A percentile compares a stretch with the other conserved stretches of the same genome.
These are phyloP conservation scores for Antedon mediterranea DNA, from an alignment of 53 echinoderm and acorn worm genomes.

Conservation along the genomic window DNA sequence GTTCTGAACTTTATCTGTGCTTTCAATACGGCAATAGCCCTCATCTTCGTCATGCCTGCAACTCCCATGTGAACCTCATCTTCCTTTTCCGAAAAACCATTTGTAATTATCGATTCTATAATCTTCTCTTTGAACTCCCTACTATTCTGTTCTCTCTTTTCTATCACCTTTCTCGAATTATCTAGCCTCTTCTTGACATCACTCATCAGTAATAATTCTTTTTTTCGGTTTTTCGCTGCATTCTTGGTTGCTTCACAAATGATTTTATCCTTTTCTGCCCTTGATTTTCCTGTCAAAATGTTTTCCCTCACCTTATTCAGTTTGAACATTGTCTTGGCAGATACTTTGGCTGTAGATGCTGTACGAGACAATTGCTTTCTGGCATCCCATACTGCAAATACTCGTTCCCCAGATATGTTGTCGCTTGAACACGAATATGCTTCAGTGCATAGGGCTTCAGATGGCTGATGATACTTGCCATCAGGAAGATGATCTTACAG, in stretches of 20 bases:
- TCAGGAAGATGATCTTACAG: slow-evolving; percentile 6
- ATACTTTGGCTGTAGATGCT: slow-evolving; percentile 1
- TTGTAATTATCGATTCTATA: slow-evolving; percentile 2
- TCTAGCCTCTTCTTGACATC: slow-evolving; percentile 1
- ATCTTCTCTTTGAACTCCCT: slow-evolving; percentile 16
- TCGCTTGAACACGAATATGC: not conserved
- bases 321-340: slow-evolving; percentile 7
- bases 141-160: slow-evolving; percentile 8
- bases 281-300: slow-evolving; percentile 4
- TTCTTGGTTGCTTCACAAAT: not conserved
- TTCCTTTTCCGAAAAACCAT: slow-evolving; percentile 15
- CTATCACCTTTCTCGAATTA: slow-evolving; percentile 1
- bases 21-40: not conserved
- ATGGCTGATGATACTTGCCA: slow-evolving; percentile 2
- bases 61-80: not conserved
- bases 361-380: not conserved
- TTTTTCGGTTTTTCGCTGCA: not conserved
- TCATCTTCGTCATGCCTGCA: too few relatives aligned
- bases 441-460: not conserved
- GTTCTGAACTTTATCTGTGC: slow-evolving; percentile 14
- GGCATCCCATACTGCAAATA: slow-evolving; percentile 13
- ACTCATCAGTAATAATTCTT: not conserved
- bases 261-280: not conserved
- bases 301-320: slow-evolving; percentile 5
- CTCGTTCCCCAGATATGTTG: slow-evolving; percentile 21